phyloP scores from a whole-genome alignment of 2,888 invertebrate genomes.

The Hypomecis atomaria region DNA sequence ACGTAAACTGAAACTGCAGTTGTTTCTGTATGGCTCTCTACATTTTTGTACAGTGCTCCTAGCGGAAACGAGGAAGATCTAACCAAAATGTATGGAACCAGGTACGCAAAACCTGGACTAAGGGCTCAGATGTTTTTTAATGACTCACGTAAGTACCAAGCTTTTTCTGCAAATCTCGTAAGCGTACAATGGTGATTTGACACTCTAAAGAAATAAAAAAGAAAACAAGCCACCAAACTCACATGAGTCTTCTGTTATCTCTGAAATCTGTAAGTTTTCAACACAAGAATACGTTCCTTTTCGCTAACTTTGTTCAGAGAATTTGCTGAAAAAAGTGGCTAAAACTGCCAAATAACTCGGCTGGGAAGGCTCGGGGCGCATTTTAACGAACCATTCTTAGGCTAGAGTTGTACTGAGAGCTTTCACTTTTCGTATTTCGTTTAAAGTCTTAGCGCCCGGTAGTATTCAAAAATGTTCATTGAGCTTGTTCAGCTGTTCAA shows the following conservation, averaged over 20 bases:
- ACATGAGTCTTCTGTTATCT: background rate
- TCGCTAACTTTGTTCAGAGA: constrained; percentile 38
- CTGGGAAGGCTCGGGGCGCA: constrained; percentile 54
- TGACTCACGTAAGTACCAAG: no score
- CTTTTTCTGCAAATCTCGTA: no score
- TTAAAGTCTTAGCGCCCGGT: no score
- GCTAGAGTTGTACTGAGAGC: constrained; percentile 33
- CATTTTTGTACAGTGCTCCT: no score
- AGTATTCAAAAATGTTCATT: no score
- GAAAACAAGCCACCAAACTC: background rate
- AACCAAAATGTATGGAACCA: no score
- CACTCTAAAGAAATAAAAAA: background rate
- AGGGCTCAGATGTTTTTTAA: no score
- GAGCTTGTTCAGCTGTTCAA: no score
- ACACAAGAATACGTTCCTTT: constrained; percentile 26
- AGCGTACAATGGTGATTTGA: background rate
- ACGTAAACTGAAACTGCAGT: no score
- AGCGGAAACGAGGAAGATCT: no score
- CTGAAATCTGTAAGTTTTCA: constrained; percentile 18
- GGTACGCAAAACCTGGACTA: no score
- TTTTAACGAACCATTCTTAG: constrained; percentile 55
- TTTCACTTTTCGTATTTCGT: background rate
- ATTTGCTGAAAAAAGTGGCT: constrained; percentile 61
- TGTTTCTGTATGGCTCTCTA: no score
- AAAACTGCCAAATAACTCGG: constrained; percentile 55